phyloP scores from a whole-genome alignment of 1,140 invertebrate species.

The Rhizoglyphus robini region DNA sequence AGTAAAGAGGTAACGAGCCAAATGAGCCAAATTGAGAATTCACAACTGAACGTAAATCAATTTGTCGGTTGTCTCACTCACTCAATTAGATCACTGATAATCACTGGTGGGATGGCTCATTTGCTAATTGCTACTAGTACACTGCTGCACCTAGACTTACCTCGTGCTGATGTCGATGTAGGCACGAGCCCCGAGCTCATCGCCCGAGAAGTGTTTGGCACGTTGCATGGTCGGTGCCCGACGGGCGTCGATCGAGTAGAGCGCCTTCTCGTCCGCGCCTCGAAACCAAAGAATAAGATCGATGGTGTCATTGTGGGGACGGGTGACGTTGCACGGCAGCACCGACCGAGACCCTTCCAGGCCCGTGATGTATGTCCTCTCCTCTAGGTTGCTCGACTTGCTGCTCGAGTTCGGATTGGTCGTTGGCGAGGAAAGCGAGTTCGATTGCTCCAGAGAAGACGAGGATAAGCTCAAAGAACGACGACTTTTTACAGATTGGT shows the following conservation, averaged over 20 bases:
- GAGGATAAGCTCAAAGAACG: not conserved
- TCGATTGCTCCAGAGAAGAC: too few species aligned
- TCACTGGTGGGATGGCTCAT: too few species aligned
- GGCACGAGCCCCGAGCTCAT: conserved; percentile 25
- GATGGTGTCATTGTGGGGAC: conserved; percentile 20
- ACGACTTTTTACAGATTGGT: not conserved
- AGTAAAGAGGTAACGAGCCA: too few species aligned
- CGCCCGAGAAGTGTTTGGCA: conserved; percentile 25
- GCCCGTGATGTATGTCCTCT: not conserved
- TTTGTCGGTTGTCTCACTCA: too few species aligned
- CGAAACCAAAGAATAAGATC: conserved; percentile 24
- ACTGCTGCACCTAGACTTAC: too few species aligned
- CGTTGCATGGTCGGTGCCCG: conserved; percentile 21
- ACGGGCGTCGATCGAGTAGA: conserved; percentile 24
- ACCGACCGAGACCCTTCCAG: conserved; percentile 12
- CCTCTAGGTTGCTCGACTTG: not conserved
- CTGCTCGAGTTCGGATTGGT: too few species aligned
- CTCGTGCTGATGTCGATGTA: conserved; percentile 25
- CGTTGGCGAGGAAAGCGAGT: too few species aligned
- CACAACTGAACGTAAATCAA: too few species aligned
- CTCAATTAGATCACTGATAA: not conserved
- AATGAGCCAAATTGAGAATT: too few species aligned
- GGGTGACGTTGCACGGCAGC: conserved; percentile 19
- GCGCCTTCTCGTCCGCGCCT: conserved; percentile 18
- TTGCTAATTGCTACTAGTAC: not conserved